Base-by-base conservation (phyloP, 2,113 vertebrate species). In the Ophthalmotilapia sp. region DNA sequence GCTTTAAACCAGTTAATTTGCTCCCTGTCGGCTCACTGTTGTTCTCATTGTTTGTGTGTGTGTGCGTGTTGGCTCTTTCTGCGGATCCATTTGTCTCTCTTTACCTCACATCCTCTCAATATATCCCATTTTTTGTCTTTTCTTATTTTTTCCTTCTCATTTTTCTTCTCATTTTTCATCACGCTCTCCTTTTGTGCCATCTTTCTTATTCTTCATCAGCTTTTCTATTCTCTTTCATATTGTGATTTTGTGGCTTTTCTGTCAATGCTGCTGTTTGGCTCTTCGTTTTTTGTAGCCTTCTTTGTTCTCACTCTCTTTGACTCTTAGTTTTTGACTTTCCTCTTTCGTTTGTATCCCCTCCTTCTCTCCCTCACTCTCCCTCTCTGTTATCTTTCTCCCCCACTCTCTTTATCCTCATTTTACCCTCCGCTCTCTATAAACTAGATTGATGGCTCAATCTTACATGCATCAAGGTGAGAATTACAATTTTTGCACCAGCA, bases 361-460 rank as follows among this genome's bases (percentile, higher is more conserved):
- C 9, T 29, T 9, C 80, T 21, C 33, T 23, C 29, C 38, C 68
- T 23, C 42, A n/a, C 42, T 47, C 77, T n/a, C 51, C 8, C 33
- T 45, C 85, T 29, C 68, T 79, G 85, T 93, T 91, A 92, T 92
- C 88, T 85, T 87, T 90, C 79, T 81, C 81, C 26, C 40, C 56
- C 79, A 21, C 79, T 89, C 83, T 60, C 91, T 91, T 90, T 89
- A 90, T 92, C 88, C 92, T 91, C 79, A 40, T 88, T 86, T 90
- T 93, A 88, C 86, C 84, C 86, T 88, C 81, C n/a, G 12, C 83
- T 91, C 90, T 81, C 90, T 81, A 89, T 92, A 95, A 93, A 95
- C 91, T 81, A 91, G 93, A 93, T 92, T 91, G 92, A 95, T 93
- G 84, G 93, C 91, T 95, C 87, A 90, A 92, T 95, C 92, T 90